phyloP scores from a whole-genome alignment of 2,888 invertebrate genomes.

The Drosophila lacicola region DNA sequence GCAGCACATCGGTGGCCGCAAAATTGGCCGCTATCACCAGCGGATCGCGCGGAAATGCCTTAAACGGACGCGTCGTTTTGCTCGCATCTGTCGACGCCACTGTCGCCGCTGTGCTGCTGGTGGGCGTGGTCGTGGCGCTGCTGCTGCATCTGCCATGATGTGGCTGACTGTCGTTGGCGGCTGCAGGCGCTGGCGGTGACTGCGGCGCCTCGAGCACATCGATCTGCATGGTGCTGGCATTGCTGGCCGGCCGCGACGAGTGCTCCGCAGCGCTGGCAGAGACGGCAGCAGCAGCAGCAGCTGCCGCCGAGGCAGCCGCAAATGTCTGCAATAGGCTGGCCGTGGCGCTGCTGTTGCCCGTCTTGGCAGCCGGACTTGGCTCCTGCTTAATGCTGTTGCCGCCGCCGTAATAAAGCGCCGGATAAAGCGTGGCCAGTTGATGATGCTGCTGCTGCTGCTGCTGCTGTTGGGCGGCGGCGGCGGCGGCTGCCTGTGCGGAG shows the following conservation, averaged over 20 bases:
- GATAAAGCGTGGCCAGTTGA: conserved; percentile 68
- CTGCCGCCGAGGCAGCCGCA: conserved; percentile 49
- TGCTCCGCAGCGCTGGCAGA: conserved; percentile 25
- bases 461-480: conserved; percentile 53
- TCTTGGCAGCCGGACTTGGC: conserved; percentile 36
- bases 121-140: conserved; percentile 28
- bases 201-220: conserved; percentile 55
- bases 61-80: conserved; percentile 88
- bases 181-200: conserved; percentile 38
- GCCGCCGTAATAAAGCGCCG: conserved; percentile 67
- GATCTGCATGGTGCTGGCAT: conserved; percentile 69
- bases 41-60: conserved; percentile 90
- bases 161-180: conserved; percentile 3
- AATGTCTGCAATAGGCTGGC: conserved; percentile 41
- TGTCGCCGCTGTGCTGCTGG: conserved; percentile 57
- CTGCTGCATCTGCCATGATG: conserved; percentile 24
- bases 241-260: conserved; percentile 56
- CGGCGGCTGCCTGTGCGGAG: conserved; percentile 49
- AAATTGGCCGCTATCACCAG: conserved; percentile 87
- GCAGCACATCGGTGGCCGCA: conserved; percentile 85
- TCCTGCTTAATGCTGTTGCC: conserved; percentile 67
- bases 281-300: conserved; percentile 39
- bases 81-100: conserved; percentile 54
- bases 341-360: conserved; percentile 34
- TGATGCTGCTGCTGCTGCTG: conserved; percentile 56